A percentile compares a stretch with the other conserved stretches of the same genome.
These are phyloP conservation scores for Capitulum mitella DNA, from an alignment of 2,888 invertebrate species.

Conservation along the genomic window DNA sequence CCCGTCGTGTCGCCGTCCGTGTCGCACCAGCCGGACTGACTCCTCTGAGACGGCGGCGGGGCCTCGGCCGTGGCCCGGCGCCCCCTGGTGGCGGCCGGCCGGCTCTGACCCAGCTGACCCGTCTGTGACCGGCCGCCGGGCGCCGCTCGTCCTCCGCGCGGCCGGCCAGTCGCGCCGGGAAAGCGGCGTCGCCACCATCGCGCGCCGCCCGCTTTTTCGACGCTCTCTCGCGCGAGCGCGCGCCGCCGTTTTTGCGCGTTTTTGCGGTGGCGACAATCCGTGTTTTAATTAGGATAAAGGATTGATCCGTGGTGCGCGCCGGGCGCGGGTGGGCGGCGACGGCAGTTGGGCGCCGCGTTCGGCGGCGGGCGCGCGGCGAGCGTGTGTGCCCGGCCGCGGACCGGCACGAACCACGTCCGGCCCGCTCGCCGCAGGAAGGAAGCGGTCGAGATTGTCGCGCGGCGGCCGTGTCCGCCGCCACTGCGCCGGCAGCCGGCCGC, in stretches of 20 bases:
- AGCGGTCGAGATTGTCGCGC: too few relatives aligned
- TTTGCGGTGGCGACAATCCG: slow-evolving; percentile 5
- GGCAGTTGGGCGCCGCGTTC: not conserved
- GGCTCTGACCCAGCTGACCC: too few relatives aligned
- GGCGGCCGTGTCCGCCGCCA: not conserved
- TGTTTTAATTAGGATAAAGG: slow-evolving; percentile 22
- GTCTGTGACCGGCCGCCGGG: too few relatives aligned
- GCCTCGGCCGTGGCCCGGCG: too few relatives aligned
- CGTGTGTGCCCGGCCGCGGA: too few relatives aligned
- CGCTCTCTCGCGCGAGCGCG: not conserved
- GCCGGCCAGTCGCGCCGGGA: not conserved
- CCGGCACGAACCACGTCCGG: not conserved
- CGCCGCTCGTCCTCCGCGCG: too few relatives aligned
- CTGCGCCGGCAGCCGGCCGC: not conserved
- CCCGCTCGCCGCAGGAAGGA: not conserved
- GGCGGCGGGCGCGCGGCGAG: not conserved
- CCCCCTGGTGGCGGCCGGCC: too few relatives aligned
- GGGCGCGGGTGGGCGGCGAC: not conserved
- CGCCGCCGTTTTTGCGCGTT: slow-evolving; percentile 1
- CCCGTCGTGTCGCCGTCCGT: too few relatives aligned
- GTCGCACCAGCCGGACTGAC: too few relatives aligned
- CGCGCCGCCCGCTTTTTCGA: not conserved
- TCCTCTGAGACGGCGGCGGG: too few relatives aligned
- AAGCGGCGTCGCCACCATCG: not conserved
- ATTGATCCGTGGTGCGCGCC: slow-evolving; percentile 5